Evolutionary conservation across 1,140 invertebrate species (phyloP).

Genomic region (Pogonognathellus flavescens): DNA sequence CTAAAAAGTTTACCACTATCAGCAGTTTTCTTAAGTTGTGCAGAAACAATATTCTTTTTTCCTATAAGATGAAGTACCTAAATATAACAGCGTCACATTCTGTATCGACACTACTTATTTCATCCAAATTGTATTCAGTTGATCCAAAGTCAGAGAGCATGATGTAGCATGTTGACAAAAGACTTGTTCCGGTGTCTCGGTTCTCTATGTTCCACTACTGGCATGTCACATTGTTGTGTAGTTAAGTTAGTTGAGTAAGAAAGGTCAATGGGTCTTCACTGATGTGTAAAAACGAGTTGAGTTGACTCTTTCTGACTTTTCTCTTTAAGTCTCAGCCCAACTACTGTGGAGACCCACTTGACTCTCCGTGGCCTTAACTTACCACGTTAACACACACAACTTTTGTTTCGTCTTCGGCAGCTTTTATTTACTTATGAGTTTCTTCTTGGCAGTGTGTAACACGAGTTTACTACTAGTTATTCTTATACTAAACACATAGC

Average conservation of each 20-base stretch:
- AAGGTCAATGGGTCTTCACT: constrained; percentile 46
- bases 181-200: too few species aligned
- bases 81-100: too few species aligned
- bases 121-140: too few species aligned
- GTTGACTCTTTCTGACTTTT: constrained; percentile 31
- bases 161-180: too few species aligned
- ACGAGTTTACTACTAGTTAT: too few species aligned
- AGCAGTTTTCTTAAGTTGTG: too few species aligned
- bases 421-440: constrained; percentile 29
- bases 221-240: constrained; percentile 22
- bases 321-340: not conserved
- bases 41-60: too few species aligned
- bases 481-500: too few species aligned
- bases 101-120: too few species aligned
- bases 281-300: constrained; percentile 43
- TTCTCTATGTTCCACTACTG: not conserved
- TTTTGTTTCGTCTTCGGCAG: not conserved
- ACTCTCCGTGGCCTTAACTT: not conserved
- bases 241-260: constrained; percentile 33
- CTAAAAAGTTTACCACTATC: too few species aligned
- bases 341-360: not conserved
- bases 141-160: too few species aligned
- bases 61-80: too few species aligned
- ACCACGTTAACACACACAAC: not conserved
- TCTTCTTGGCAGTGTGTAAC: not conserved